These are phyloP conservation scores for Ceyx cyanopectus DNA, from an alignment of 2,113 vertebrate genomes.

Conservation along the genomic window DNA sequence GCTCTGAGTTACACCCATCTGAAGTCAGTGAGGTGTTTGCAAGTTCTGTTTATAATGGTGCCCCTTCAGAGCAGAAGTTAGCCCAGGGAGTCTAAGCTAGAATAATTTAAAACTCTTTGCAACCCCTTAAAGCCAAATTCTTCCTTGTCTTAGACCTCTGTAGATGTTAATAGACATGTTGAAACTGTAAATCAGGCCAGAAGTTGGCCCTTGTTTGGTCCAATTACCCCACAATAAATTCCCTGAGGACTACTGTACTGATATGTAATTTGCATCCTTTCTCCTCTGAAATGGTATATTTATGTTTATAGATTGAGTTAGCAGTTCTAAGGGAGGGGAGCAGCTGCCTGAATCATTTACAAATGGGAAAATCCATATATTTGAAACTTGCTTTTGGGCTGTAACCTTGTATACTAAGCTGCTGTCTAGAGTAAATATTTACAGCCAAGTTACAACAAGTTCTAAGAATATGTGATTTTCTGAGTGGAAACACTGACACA, in stretches of 20 bases:
- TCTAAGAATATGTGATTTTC: constrained; percentile 54
- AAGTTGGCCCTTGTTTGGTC: constrained; percentile 50
- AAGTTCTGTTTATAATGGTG: neutral
- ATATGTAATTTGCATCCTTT: constrained; percentile 49
- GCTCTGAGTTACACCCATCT: constrained; percentile 29
- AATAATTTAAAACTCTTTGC: constrained; percentile 32
- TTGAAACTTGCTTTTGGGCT: constrained; percentile 61
- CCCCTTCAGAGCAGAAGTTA: neutral
- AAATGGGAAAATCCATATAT: constrained; percentile 71
- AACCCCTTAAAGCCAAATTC: constrained; percentile 55
- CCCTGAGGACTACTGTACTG: constrained; percentile 30
- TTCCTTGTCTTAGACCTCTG: neutral
- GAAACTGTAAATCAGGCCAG: constrained; percentile 56
- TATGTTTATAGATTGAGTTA: constrained; percentile 66
- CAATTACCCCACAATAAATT: constrained; percentile 55
- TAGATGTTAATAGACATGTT: constrained; percentile 20
- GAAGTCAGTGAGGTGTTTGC: neutral
- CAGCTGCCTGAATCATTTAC: constrained; percentile 61
- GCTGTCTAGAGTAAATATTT: constrained; percentile 72
- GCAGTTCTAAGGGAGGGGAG: constrained; percentile 43
- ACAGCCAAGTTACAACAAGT: constrained; percentile 74
- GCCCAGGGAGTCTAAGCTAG: neutral
- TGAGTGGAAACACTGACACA: constrained; percentile 34
- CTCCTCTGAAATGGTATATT: constrained; percentile 47
- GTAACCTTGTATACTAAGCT: constrained; percentile 32